A percentile compares a stretch with the other conserved stretches of the same genome.
Evolutionary conservation across 2,797 vertebrate genomes (phyloP).

Genomic region (Platalea minor): DNA sequence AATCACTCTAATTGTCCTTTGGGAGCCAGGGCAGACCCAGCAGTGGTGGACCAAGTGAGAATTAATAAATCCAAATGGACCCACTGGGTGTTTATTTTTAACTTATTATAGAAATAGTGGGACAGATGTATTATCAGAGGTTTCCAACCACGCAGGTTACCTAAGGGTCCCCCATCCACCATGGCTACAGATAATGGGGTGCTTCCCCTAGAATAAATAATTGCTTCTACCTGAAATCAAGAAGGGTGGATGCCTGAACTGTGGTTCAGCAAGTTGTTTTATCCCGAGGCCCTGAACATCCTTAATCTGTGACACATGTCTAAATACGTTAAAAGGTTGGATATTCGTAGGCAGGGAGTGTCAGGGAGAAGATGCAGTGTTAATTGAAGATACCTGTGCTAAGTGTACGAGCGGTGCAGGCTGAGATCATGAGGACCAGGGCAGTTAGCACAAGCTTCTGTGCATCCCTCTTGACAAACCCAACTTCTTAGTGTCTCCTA

Average conservation of each 20-base stretch:
- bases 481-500: background rate
- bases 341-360: background rate
- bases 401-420: accelerated
- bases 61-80: background rate
- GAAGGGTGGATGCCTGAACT: background rate
- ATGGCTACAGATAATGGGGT: background rate
- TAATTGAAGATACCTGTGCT: background rate
- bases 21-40: background rate
- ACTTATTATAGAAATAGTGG: background rate
- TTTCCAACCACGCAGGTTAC: background rate
- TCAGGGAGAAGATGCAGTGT: background rate
- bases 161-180: background rate
- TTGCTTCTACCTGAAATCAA: background rate
- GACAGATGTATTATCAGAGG: background rate
- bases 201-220: background rate
- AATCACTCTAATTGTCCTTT: background rate
- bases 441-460: background rate
- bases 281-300: background rate
- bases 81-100: background rate
- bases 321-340: background rate
- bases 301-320: background rate
- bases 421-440: background rate
- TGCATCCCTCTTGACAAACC: background rate
- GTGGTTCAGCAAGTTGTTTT: background rate
- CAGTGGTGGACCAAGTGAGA: background rate